A percentile compares a stretch with the other conserved stretches of the same genome.
Conservation (phyloP, 2,888 invertebrate genomes). For the Catotricha subobsoleta region DNA sequence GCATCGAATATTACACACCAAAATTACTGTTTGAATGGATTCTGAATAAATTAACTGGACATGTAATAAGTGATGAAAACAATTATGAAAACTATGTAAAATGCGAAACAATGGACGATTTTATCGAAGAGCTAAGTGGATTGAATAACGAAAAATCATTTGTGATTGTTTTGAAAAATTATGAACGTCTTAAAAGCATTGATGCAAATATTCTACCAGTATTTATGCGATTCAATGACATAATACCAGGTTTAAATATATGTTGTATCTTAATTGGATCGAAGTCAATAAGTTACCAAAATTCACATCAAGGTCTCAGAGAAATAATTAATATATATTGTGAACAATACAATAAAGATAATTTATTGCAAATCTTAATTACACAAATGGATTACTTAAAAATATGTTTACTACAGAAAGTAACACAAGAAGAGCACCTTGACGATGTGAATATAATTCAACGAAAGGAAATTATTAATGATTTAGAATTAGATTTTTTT, state of each 20-base stretch:
- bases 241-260: background rate
- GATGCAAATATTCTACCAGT: constrained; percentile 54
- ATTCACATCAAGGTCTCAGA: too few species aligned
- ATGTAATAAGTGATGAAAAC: constrained; percentile 24
- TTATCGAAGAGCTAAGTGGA: constrained; percentile 34
- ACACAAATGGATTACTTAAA: background rate
- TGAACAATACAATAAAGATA: constrained; percentile 62
- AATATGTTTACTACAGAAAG: too few species aligned
- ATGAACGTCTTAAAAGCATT: constrained; percentile 58
- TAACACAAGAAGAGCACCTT: constrained; percentile 14
- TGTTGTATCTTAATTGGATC: constrained; percentile 1
- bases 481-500: constrained; percentile 37
- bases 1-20: constrained; percentile 62
- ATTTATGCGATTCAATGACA: constrained; percentile 35
- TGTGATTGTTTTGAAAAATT: constrained; percentile 59
- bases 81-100: constrained; percentile 26
- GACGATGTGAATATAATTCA: constrained; percentile 15
- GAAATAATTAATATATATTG: constrained; percentile 52
- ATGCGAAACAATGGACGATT: constrained; percentile 52
- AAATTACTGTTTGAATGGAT: constrained; percentile 62
- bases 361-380: constrained; percentile 35
- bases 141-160: constrained; percentile 30
- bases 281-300: too few species aligned
- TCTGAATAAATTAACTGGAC: constrained; percentile 37
- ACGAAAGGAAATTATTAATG: constrained; percentile 12